Percentiles rank a stretch among this genome's conserved stretches.
Conservation (phyloP, 2,113 vertebrate genomes). For the Pavo muticus region DNA sequence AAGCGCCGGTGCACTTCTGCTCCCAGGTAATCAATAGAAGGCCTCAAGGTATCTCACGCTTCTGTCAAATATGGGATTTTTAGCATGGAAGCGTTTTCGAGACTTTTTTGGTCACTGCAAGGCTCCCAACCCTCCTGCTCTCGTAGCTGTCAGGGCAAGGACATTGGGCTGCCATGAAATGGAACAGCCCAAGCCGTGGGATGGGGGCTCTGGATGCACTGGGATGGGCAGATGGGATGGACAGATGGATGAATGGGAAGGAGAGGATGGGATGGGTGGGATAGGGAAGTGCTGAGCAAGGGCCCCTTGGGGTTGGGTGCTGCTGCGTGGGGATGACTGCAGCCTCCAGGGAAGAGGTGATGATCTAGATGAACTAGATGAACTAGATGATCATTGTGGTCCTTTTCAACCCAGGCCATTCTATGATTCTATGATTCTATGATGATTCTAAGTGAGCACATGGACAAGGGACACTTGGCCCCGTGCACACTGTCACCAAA, state of each 20-base stretch:
- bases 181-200: accelerated
- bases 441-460: not conserved
- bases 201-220: accelerated
- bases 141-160: not conserved
- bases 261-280: not conserved
- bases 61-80: conserved; percentile 46
- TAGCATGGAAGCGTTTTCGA: conserved; percentile 4
- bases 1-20: conserved; percentile 29
- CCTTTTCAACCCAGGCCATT: too few species aligned
- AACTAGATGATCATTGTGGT: too few species aligned
- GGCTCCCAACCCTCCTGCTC: not conserved
- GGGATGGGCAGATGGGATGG: not conserved
- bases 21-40: conserved; percentile 58
- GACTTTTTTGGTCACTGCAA: not conserved
- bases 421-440: too few species aligned
- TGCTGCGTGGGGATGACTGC: not conserved
- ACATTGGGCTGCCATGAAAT: accelerated
- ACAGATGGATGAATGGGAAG: not conserved
- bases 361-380: too few species aligned
- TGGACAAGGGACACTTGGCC: not conserved
- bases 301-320: not conserved
- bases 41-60: conserved; percentile 57
- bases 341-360: not conserved
- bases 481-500: not conserved
- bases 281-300: not conserved